Evolutionary conservation across 2,888 invertebrate species (phyloP).

Genomic region (Orchesellides sinensis): DNA sequence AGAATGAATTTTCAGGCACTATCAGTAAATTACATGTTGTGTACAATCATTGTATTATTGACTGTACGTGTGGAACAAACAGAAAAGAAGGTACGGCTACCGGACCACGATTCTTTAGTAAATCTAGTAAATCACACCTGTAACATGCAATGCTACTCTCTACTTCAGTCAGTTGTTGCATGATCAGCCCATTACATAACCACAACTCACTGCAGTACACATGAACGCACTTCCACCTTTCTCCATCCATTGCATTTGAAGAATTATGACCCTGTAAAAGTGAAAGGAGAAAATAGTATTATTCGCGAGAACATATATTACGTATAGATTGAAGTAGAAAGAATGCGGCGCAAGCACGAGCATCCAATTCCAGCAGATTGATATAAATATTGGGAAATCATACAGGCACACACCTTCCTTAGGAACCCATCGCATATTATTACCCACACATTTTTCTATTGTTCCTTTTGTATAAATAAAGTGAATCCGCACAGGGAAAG

Average conservation of each 20-base stretch:
- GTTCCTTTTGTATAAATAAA: slow-evolving; percentile 1
- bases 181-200: slow-evolving; percentile 26
- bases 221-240: neutral
- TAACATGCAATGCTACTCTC: slow-evolving; percentile 27
- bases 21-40: neutral
- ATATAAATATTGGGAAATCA: too few species aligned
- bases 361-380: neutral
- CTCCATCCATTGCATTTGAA: too few species aligned
- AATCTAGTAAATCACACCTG: slow-evolving; percentile 60
- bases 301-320: too few species aligned
- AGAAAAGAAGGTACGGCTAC: neutral
- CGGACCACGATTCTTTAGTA: slow-evolving; percentile 1
- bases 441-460: neutral
- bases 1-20: too few species aligned
- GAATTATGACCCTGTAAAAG: too few species aligned
- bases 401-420: too few species aligned
- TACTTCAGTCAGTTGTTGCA: slow-evolving; percentile 38
- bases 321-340: too few species aligned
- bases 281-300: neutral
- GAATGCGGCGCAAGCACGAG: neutral
- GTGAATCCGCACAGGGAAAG: neutral
- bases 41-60: neutral
- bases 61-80: neutral
- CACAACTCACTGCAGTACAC: neutral
- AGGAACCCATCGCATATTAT: too few species aligned